Conservation (phyloP, 2,888 invertebrate species). For the Listrodromus nycthemerus region DNA sequence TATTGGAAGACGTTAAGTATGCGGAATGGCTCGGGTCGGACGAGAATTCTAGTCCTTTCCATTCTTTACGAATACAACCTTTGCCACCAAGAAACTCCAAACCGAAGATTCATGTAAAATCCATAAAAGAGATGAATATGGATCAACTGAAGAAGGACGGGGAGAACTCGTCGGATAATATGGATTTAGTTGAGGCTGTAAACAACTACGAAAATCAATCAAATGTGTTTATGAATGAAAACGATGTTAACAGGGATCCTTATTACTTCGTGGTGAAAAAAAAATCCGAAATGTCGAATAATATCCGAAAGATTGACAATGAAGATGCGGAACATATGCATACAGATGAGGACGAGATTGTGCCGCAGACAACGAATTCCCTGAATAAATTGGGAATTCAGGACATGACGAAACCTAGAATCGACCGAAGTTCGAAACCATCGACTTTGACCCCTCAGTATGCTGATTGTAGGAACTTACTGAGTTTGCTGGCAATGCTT, state of each 20-base stretch:
- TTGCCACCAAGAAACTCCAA: constrained; percentile 46
- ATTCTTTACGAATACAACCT: constrained; percentile 43
- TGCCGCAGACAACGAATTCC: constrained; percentile 21
- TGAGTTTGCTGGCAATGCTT: constrained; percentile 70
- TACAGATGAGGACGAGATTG: constrained; percentile 51
- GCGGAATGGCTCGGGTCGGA: constrained; percentile 73
- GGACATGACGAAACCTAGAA: constrained; percentile 69
- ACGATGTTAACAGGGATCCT: constrained; percentile 26
- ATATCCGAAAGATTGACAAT: constrained; percentile 7
- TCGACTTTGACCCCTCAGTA: constrained; percentile 34
- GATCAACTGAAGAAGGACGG: not conserved
- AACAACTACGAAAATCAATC: constrained; percentile 10
- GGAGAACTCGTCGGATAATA: constrained; percentile 1
- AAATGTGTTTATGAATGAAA: not conserved
- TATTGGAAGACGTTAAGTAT: constrained; percentile 83
- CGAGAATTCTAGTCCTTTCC: constrained; percentile 54
- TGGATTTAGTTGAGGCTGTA: not conserved
- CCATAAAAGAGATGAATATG: constrained; percentile 2
- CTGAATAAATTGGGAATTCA: constrained; percentile 12
- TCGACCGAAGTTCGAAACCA: constrained; percentile 80
- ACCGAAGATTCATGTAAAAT: not conserved
- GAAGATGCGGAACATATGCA: constrained; percentile 38
- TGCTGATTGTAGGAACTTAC: constrained; percentile 27
- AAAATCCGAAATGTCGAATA: constrained; percentile 39
- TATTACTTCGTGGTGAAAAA: constrained; percentile 37